Evolutionary conservation across 1,140 invertebrate species (phyloP), one percentile per base, ranked within the genome.

Genomic region (Diploscapter pachys): DNA sequence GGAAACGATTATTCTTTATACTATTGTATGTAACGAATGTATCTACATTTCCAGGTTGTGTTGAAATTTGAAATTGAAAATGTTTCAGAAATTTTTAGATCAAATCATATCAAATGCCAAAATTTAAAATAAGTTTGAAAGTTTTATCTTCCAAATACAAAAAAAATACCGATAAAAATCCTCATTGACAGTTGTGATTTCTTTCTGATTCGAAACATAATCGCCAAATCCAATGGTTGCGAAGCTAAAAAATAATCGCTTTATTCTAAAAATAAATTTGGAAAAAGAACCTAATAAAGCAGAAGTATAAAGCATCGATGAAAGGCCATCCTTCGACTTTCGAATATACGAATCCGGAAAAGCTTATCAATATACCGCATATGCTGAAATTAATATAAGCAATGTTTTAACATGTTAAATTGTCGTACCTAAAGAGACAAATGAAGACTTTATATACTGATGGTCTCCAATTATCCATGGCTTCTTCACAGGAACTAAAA

Each of bases 361-460:
- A 88, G 31, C 31, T 31, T 31, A 31, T 31, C 31, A 31, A 31
- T 31, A 31, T 31, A 31, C 31, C 31, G 31, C 31, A 31, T 0
- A 31, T 31, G 31, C 31, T 31, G 1, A 31, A 31, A 2, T 50
- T 6, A 65, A 65, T 65, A 65, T 9, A 8, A 8, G 8, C 9
- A 8, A 31, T 68, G 52, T n/a, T 68, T 55, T 53, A 54, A 2
- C 1, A 31, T 31, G 1, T 31, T 31, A 64, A 13, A 31, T 65
- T 6, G 0, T 2, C n/a, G 8, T 54, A 68, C 66, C 66, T 65
- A 67, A 89, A 81, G 0, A 91, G 86, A 79, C 89, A 90, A 4
- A 91, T 81, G 89, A 92, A 90, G 3, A 92, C 91, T 89, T 90
- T 91, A 80, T 91, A 91, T 0, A 92, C 90, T 50, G 90, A 90